These are phyloP conservation scores for Scaptomyza tumidula DNA, from an alignment of 2,888 invertebrate genomes.

Conservation along the genomic window DNA sequence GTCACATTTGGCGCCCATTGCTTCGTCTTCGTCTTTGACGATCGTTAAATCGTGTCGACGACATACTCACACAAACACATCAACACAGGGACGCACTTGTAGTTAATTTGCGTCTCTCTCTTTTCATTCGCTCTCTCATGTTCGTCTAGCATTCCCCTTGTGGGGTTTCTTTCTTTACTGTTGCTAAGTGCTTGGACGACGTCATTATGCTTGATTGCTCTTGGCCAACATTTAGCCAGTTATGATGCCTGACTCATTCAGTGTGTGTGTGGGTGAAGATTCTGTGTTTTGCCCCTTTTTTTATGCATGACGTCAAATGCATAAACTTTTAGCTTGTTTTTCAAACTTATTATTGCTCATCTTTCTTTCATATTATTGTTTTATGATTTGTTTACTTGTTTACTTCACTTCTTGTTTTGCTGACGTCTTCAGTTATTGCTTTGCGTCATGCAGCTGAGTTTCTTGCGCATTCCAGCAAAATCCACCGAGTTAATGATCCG, in stretches of 20 bases:
- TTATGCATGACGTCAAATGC: constrained; percentile 54
- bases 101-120: constrained; percentile 11
- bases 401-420: constrained; percentile 11
- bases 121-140: constrained; percentile 7
- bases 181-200: constrained; percentile 40
- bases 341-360: constrained; percentile 60
- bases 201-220: constrained; percentile 64
- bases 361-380: constrained; percentile 3
- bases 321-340: constrained; percentile 23
- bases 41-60: constrained; percentile 52
- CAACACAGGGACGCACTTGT: constrained; percentile 9
- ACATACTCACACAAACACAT: constrained; percentile 19
- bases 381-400: constrained; percentile 16
- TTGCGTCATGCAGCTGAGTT: constrained; percentile 41
- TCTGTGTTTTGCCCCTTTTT: constrained; percentile 10
- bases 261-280: constrained; percentile 11
- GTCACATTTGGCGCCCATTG: neutral
- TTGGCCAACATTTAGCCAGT: constrained; percentile 59
- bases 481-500: constrained; percentile 32
- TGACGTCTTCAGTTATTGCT: constrained; percentile 26
- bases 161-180: constrained; percentile 38
- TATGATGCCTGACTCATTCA: constrained; percentile 63
- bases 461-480: constrained; percentile 18
- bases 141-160: constrained; percentile 30
- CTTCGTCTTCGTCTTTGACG: constrained; percentile 23